phyloP scores from a whole-genome alignment of 1,140 invertebrate species.

The Bombyx mandarina region DNA sequence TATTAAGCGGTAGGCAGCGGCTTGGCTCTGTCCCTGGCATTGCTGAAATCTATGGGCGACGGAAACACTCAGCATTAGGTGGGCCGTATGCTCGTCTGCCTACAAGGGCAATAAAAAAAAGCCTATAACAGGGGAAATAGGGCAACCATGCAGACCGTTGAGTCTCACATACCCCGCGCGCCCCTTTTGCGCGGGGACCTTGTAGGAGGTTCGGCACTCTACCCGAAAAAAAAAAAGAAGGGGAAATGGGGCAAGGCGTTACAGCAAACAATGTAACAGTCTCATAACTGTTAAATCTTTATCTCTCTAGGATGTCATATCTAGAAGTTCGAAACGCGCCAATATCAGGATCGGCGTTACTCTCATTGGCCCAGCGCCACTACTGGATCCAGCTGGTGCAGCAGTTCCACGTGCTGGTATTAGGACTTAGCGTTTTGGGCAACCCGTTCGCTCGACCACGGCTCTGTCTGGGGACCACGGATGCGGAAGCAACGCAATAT shows the following conservation, averaged over 20 bases:
- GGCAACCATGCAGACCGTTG: no score
- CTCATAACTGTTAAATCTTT: not conserved
- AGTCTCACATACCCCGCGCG: no score
- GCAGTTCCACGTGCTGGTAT: slow-evolving; percentile 90
- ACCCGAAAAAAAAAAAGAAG: no score
- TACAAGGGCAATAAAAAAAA: no score
- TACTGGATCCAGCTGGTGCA: slow-evolving; percentile 86
- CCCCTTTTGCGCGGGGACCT: no score
- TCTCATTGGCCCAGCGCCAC: slow-evolving; percentile 76
- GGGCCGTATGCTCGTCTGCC: no score
- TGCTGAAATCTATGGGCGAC: no score
- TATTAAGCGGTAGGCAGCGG: no score
- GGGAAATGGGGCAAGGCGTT: not conserved
- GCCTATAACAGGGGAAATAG: no score
- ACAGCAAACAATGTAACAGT: not conserved
- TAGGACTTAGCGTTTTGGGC: slow-evolving; percentile 91
- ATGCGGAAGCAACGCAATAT: slow-evolving; percentile 20
- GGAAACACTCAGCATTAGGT: no score
- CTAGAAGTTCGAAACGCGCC: slow-evolving; percentile 81
- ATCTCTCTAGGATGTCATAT: slow-evolving; percentile 79
- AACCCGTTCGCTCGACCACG: slow-evolving; percentile 87
- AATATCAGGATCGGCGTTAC: slow-evolving; percentile 73
- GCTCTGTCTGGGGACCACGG: slow-evolving; percentile 74
- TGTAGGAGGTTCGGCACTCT: no score
- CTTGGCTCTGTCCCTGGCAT: no score